A percentile compares a stretch with the other conserved stretches of the same genome.
Conservation (phyloP, 1,140 invertebrate genomes). For the Sarcophaga peregrina region DNA sequence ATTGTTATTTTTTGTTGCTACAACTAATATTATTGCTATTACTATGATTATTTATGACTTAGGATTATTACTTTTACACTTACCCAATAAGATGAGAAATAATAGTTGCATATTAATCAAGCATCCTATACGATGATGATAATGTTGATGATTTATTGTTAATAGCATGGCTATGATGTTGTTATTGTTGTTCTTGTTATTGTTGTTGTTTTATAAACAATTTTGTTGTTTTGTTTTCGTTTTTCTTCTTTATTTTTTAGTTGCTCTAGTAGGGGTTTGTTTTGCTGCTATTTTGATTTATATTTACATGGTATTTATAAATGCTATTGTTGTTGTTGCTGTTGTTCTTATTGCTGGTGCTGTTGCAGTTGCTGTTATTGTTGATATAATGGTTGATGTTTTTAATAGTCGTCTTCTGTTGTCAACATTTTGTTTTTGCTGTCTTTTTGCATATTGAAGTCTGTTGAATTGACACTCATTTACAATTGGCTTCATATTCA, state of each 20-base stretch:
- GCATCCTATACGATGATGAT: slow-evolving; percentile 34
- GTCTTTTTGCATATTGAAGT: slow-evolving; percentile 38
- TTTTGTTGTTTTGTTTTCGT: neutral
- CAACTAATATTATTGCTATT: too few relatives aligned
- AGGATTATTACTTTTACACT: slow-evolving; percentile 13
- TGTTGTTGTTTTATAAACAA: neutral
- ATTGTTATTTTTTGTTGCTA: too few relatives aligned
- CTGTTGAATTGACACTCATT: slow-evolving; percentile 33
- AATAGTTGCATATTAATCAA: slow-evolving; percentile 39
- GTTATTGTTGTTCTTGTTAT: slow-evolving; percentile 5
- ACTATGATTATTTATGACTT: too few relatives aligned
- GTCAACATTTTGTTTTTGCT: neutral
- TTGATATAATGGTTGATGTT: neutral
- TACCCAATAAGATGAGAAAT: slow-evolving; percentile 35
- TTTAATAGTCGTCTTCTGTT: slow-evolving; percentile 10
- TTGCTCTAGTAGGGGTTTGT: neutral
- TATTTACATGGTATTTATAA: neutral
- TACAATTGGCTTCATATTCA: slow-evolving; percentile 40
- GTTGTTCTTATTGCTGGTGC: neutral
- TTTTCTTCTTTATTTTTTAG: neutral
- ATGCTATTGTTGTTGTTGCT: slow-evolving; percentile 18
- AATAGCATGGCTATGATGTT: slow-evolving; percentile 9
- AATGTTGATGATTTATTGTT: slow-evolving; percentile 17
- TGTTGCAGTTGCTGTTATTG: neutral
- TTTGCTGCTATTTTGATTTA: neutral